Base-by-base conservation (phyloP, 1,140 invertebrate genomes). In the Aphelenchoides fujianensis region DNA sequence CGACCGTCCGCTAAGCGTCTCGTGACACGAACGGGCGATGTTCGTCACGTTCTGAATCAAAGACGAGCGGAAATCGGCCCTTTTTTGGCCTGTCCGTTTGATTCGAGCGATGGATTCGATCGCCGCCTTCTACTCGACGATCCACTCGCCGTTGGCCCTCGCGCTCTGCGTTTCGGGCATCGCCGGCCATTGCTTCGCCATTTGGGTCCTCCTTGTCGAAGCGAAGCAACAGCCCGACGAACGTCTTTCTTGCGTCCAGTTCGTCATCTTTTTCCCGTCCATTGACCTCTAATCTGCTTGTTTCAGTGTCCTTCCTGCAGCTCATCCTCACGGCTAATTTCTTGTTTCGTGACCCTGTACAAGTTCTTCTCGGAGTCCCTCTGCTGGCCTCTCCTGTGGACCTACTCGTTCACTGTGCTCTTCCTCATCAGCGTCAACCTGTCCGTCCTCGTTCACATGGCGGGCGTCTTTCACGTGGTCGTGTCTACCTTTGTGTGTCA, bases 401-500 rank as follows among this genome's bases (percentile, higher is more conserved):
- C 75, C 30, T 79, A 70, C 34, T 73, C 53, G n/a, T 78, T 70
- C 71, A 82, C 80, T 1, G 35, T 37, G 1, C 63, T 74, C 3
- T 73, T 80, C 36, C 68, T 82, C 19, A 41, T 82, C 16, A 72
- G 69, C 3, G 80, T 80, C 0, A 80, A 79, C 19, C 37, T 82
- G 28, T 75, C 76, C 1, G 79, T 79, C 3, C 41, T 80, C 2
- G 77, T 82, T 28, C 75, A 80, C 48, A 80, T 80, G 75, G 57
- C 70, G 19, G 79, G 71, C 63, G 74, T 81, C 2, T 80, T 80
- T 32, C 79, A 80, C 62, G 75, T 80, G 1, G 79, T 80, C 35
- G 79, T n/a, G n/a, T n/a, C n/a, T 75, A 30, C 71, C 82, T 34
- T 80, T 79, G 2, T n/a, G n/a, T n/a, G 70, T 80, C 7, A 72